Evolutionary conservation across 2,113 vertebrate genomes (phyloP).

Genomic region (Ophiodon elongatus): DNA sequence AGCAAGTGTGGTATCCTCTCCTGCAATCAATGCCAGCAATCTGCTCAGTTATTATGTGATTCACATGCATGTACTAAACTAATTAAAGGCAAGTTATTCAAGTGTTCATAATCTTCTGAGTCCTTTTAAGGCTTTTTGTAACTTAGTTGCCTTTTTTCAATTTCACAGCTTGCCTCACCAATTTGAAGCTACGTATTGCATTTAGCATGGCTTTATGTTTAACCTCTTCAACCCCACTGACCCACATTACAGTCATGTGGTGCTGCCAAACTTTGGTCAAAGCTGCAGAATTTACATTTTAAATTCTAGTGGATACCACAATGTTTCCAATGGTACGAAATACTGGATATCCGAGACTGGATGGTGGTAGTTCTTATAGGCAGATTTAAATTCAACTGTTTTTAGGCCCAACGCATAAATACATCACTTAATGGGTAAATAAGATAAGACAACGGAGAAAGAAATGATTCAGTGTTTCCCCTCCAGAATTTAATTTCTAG

Average conservation of each 20-base stretch:
- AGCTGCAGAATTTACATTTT: neutral
- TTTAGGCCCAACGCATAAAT: neutral
- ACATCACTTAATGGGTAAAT: neutral
- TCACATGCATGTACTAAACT: slow-evolving; percentile 44
- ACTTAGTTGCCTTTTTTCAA: slow-evolving; percentile 59
- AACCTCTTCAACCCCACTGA: slow-evolving; percentile 29
- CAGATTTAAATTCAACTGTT: neutral
- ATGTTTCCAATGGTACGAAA: neutral
- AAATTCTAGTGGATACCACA: neutral
- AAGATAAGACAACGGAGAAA: neutral
- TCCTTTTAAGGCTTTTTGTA: slow-evolving; percentile 55
- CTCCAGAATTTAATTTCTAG: neutral
- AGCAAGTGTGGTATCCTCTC: slow-evolving; percentile 29
- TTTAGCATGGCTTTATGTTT: slow-evolving; percentile 50
- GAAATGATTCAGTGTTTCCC: neutral
- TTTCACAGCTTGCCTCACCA: slow-evolving; percentile 72
- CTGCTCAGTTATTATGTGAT: slow-evolving; percentile 1
- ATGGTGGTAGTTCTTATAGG: neutral
- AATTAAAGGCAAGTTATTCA: slow-evolving; percentile 71
- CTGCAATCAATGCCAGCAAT: slow-evolving; percentile 22
- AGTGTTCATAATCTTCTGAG: slow-evolving; percentile 68
- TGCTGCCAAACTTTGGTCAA: slow-evolving; percentile 11
- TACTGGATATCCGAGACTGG: neutral
- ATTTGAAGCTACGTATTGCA: slow-evolving; percentile 57
- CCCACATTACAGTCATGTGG: neutral